Evolutionary conservation across 2,888 invertebrate genomes (phyloP).

Genomic region (Ctena decussata): DNA sequence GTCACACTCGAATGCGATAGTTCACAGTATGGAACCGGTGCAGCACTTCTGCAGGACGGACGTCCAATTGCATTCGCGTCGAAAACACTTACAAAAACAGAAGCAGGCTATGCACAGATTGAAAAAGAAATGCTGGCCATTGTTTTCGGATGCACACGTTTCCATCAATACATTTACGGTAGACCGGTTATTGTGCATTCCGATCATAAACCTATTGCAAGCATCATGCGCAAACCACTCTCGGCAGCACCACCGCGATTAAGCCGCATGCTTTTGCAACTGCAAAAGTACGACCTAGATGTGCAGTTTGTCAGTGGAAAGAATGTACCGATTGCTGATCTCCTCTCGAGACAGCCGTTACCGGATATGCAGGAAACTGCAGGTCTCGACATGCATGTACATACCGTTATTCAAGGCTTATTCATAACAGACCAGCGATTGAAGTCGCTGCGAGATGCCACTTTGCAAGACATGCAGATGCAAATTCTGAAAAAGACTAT

Average conservation of each 20-base stretch:
- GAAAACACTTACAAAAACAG: slow-evolving; percentile 29
- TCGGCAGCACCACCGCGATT: slow-evolving; percentile 25
- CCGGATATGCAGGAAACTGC: neutral
- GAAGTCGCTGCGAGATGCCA: neutral
- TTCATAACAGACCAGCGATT: slow-evolving; percentile 20
- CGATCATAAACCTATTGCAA: slow-evolving; percentile 60
- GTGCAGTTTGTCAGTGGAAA: no score
- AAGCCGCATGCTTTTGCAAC: neutral
- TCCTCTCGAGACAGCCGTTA: slow-evolving; percentile 2
- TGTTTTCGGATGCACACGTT: slow-evolving; percentile 9
- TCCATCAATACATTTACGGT: slow-evolving; percentile 57
- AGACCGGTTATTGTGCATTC: slow-evolving; percentile 29
- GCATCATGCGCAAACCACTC: slow-evolving; percentile 58
- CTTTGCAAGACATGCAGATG: slow-evolving; percentile 11
- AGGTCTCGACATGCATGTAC: slow-evolving; percentile 37
- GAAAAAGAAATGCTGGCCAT: slow-evolving; percentile 44
- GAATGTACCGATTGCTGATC: no score
- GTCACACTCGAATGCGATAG: no score
- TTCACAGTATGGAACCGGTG: no score
- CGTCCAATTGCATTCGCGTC: slow-evolving; percentile 39
- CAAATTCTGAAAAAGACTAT: slow-evolving; percentile 25
- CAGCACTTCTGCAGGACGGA: slow-evolving; percentile 24
- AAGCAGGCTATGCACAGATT: no score
- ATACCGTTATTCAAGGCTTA: slow-evolving; percentile 1
- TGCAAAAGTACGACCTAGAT: neutral